phyloP scores from a whole-genome alignment of 2,888 invertebrate genomes.

The Hecatera dysodea region DNA sequence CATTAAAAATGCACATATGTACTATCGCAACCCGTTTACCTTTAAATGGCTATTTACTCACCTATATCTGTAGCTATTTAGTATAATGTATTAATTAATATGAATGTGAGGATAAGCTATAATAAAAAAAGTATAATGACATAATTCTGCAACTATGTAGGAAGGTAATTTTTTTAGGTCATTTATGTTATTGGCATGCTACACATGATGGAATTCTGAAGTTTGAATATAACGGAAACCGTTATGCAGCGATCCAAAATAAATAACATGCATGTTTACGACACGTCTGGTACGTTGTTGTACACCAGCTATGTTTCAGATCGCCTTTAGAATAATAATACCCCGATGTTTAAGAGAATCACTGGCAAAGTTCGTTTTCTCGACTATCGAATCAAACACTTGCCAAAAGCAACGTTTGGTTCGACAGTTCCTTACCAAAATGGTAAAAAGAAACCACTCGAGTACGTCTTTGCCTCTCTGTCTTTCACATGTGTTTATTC shows the following conservation, averaged over 20 bases:
- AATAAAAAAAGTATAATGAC: not conserved
- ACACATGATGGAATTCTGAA: conserved; percentile 70
- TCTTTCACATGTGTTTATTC: not conserved
- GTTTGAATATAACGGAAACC: conserved; percentile 78
- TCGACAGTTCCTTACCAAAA: not conserved
- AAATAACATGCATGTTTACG: conserved; percentile 81
- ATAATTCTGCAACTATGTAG: conserved; percentile 27
- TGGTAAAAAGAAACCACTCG: not conserved
- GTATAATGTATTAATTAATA: not conserved
- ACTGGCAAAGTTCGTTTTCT: conserved; percentile 58
- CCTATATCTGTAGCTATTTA: conserved; percentile 21
- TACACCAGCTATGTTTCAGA: conserved; percentile 72
- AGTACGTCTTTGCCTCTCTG: not conserved
- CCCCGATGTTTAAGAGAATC: conserved; percentile 66
- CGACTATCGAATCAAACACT: conserved; percentile 23
- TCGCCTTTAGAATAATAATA: conserved; percentile 80
- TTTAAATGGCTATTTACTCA: conserved; percentile 46
- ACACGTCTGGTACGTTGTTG: conserved; percentile 68
- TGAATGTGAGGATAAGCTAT: not conserved
- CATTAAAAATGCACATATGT: conserved; percentile 38
- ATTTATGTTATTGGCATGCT: conserved; percentile 69
- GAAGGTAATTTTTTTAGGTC: conserved; percentile 56
- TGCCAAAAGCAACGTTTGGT: not conserved
- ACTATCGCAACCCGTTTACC: conserved; percentile 49
- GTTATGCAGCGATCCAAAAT: conserved; percentile 83